These are phyloP conservation scores for Helogale parvula DNA, from an alignment of 2,113 vertebrate genomes.

Conservation along the genomic window DNA sequence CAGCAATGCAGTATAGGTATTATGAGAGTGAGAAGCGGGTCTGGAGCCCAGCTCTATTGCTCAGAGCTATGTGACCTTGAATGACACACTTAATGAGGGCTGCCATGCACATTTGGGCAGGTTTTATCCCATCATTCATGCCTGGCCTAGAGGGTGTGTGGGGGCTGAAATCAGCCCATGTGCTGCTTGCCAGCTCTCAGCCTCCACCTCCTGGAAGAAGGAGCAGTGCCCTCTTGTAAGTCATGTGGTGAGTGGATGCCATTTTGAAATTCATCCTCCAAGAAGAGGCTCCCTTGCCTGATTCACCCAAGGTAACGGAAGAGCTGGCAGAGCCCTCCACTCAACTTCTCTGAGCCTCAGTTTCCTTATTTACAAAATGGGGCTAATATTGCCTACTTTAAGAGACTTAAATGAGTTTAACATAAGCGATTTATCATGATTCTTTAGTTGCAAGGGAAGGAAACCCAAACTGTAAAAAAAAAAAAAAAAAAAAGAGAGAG, in stretches of 20 bases:
- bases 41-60: background rate
- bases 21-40: background rate
- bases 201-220: background rate
- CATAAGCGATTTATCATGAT: background rate
- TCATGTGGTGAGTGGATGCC: background rate
- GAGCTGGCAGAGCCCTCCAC: background rate
- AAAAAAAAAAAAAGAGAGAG: background rate
- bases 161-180: background rate
- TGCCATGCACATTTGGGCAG: background rate
- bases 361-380: constrained; percentile 22
- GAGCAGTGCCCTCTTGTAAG: background rate
- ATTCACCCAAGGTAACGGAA: background rate
- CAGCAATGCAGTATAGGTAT: background rate
- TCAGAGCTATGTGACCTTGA: background rate
- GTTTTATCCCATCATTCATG: background rate
- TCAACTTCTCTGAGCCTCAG: background rate
- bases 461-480: background rate
- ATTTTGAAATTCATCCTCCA: background rate
- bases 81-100: background rate
- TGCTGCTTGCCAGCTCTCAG: background rate
- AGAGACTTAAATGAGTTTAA: background rate
- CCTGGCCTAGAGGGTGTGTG: background rate
- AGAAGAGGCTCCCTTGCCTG: background rate
- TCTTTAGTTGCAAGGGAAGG: background rate
- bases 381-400: background rate